phyloP scores from a whole-genome alignment of 2,113 vertebrate genomes.

The Columba livia region DNA sequence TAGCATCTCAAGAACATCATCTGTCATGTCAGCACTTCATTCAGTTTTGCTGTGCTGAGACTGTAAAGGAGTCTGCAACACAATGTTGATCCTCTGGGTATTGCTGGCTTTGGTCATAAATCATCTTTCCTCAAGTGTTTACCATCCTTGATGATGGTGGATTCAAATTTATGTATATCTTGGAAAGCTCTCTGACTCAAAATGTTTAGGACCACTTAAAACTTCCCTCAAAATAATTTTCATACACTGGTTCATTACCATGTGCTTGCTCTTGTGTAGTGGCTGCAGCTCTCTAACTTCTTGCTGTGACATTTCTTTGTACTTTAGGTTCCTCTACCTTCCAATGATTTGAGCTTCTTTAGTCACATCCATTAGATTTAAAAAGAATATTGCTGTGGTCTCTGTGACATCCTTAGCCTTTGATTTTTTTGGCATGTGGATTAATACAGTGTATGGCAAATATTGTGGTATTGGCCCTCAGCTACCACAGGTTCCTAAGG shows the following conservation, averaged over 20 bases:
- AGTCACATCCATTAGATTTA: too few relatives aligned
- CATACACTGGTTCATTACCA: background rate
- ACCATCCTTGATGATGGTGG: background rate
- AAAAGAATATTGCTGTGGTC: background rate
- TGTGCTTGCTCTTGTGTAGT: background rate
- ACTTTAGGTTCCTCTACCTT: background rate
- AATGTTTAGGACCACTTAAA: background rate
- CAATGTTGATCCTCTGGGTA: background rate
- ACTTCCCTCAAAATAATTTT: background rate
- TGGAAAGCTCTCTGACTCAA: background rate
- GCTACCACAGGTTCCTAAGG: background rate
- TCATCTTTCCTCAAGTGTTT: slow-evolving; percentile 5
- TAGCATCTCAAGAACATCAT: background rate
- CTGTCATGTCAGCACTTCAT: background rate
- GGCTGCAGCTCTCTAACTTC: background rate
- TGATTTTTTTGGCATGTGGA: background rate
- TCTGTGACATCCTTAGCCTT: background rate
- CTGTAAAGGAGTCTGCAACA: background rate
- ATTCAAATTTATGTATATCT: background rate
- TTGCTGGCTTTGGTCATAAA: slow-evolving; percentile 22
- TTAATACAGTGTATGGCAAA: background rate
- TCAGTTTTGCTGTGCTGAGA: background rate
- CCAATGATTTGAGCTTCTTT: too few relatives aligned
- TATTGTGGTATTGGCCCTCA: background rate
- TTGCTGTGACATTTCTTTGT: background rate